A percentile compares a stretch with the other conserved stretches of the same genome.
Evolutionary conservation across 1,140 invertebrate species (phyloP).

Genomic region (Pinna nobilis): DNA sequence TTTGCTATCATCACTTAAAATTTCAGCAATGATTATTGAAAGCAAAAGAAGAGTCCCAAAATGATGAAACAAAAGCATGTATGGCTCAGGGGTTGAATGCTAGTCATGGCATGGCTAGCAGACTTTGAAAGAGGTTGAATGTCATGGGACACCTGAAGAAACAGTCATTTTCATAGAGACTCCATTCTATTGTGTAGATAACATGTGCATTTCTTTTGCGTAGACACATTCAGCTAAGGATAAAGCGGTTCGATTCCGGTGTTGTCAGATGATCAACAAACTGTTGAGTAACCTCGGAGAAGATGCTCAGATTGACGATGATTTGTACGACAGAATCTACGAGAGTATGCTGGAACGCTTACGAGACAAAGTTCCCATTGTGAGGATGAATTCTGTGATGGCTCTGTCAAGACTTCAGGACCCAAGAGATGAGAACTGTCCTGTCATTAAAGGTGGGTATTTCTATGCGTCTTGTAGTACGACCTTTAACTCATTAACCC

Average conservation of each 20-base stretch:
- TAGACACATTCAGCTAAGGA: slow-evolving; percentile 79
- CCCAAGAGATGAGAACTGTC: slow-evolving; percentile 84
- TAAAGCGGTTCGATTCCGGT: slow-evolving; percentile 81
- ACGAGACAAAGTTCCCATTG: slow-evolving; percentile 82
- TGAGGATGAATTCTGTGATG: slow-evolving; percentile 85
- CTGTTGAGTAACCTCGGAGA: slow-evolving; percentile 84
- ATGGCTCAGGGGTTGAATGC: too few relatives aligned
- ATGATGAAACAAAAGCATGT: too few relatives aligned
- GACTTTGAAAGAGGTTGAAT: too few relatives aligned
- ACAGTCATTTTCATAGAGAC: too few relatives aligned
- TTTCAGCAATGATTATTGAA: too few relatives aligned
- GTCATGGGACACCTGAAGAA: too few relatives aligned
- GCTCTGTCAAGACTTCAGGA: slow-evolving; percentile 89
- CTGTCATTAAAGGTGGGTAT: slow-evolving; percentile 82
- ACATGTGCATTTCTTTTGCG: not conserved
- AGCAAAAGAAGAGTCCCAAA: too few relatives aligned
- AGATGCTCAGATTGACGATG: slow-evolving; percentile 85
- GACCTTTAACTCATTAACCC: too few relatives aligned
- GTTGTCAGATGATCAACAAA: slow-evolving; percentile 85
- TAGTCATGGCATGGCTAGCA: too few relatives aligned
- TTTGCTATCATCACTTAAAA: too few relatives aligned
- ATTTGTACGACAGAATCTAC: slow-evolving; percentile 83
- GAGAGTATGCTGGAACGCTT: slow-evolving; percentile 82
- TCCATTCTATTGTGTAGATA: not conserved
- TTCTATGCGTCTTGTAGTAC: too few relatives aligned